These are phyloP conservation scores for Amphilophus citrinellus DNA, from an alignment of 2,113 vertebrate species.

Conservation along the genomic window DNA sequence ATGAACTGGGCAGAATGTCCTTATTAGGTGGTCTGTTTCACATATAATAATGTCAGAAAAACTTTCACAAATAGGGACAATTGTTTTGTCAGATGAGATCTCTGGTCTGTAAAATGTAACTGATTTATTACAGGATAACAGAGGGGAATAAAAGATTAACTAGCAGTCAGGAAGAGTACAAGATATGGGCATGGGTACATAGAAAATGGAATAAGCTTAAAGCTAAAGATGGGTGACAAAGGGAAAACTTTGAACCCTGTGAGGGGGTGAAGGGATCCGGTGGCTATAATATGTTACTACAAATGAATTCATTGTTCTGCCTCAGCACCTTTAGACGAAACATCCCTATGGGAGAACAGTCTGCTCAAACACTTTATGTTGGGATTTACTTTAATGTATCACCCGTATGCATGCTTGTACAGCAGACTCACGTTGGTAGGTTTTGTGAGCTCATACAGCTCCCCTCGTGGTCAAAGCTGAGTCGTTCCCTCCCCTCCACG, in stretches of 20 bases:
- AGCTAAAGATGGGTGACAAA: background rate
- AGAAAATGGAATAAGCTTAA: background rate
- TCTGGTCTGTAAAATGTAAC: background rate
- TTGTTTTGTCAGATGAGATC: background rate
- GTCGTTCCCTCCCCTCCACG: constrained; percentile 73
- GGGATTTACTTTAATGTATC: background rate
- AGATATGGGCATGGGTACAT: background rate
- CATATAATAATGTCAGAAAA: background rate
- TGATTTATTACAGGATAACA: too few relatives aligned
- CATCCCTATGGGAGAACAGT: background rate
- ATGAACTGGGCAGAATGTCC: background rate
- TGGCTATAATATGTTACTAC: background rate
- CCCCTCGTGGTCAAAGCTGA: constrained; percentile 43
- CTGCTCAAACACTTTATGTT: background rate
- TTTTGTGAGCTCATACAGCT: constrained; percentile 21
- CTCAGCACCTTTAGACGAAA: background rate
- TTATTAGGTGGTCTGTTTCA: background rate
- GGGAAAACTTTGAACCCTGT: background rate
- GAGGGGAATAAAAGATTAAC: background rate
- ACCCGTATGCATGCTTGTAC: background rate
- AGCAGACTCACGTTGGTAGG: background rate
- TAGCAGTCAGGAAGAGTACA: background rate
- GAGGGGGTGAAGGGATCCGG: background rate
- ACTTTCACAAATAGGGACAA: background rate
- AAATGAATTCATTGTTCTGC: too few relatives aligned